Conservation (phyloP, 53 echinoderm and acorn worm genomes). For the Zoroaster sp. region DNA sequence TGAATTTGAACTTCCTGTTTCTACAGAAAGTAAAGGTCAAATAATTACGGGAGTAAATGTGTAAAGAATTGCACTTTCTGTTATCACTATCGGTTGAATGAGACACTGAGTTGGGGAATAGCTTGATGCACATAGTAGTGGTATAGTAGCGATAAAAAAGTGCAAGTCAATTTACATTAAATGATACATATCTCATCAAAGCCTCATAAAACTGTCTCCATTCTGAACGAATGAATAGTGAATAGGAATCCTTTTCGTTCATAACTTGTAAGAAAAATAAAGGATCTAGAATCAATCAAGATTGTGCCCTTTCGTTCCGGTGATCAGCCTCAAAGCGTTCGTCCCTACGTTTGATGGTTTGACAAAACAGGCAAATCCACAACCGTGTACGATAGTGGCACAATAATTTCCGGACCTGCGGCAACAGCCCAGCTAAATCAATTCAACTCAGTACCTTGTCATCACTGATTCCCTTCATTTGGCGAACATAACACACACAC, state of each 20-base stretch:
- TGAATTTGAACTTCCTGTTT: too few relatives aligned
- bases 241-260: not conserved
- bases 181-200: not conserved
- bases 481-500: not conserved
- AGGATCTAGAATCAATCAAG: not conserved
- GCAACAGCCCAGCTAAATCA: not conserved
- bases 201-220: not conserved
- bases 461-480: not conserved
- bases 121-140: too few relatives aligned
- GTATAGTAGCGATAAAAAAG: too few relatives aligned
- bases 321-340: not conserved
- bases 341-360: not conserved
- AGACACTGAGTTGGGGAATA: too few relatives aligned
- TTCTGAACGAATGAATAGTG: not conserved
- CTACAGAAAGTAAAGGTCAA: too few relatives aligned
- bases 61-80: too few relatives aligned
- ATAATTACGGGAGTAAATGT: too few relatives aligned
- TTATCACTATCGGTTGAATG: too few relatives aligned
- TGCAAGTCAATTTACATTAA: not conserved
- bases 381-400: conserved; percentile 3
- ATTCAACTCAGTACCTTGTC: not conserved
- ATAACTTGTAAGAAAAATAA: too few relatives aligned
- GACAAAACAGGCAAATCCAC: not conserved
- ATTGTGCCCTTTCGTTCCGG: not conserved
- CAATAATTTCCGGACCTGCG: not conserved